Percentiles rank a stretch among this genome's conserved stretches.
phyloP scores from a whole-genome alignment of 30 jellyfish, hydroid and myxozoan genomes.

The Clytia hemisphaerica region DNA sequence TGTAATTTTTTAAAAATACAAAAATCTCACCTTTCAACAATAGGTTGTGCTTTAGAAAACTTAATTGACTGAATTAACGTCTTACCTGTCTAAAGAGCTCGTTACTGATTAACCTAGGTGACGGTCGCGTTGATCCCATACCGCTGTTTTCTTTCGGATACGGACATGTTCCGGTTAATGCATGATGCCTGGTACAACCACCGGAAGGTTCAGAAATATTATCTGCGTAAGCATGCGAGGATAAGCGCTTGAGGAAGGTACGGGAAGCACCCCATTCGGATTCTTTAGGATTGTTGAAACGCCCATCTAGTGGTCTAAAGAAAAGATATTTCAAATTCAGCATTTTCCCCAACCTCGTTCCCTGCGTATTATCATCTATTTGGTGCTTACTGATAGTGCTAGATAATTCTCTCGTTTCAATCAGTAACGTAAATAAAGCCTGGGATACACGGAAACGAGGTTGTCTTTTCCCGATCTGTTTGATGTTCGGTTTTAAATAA shows the following conservation, averaged over 20 bases:
- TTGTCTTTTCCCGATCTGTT: too few species aligned
- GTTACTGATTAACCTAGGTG: slow-evolving; percentile 24
- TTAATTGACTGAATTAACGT: not conserved
- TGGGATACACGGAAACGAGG: too few species aligned
- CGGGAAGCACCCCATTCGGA: slow-evolving; percentile 19
- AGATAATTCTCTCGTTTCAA: too few species aligned
- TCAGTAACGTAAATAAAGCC: too few species aligned
- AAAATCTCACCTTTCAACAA: too few species aligned
- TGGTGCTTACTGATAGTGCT: too few species aligned
- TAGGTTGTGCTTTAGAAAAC: not conserved
- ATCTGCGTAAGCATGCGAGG: slow-evolving; percentile 23
- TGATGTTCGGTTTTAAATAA: too few species aligned
- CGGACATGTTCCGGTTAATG: not conserved
- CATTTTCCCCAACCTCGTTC: too few species aligned
- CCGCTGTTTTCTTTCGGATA: slow-evolving; percentile 32
- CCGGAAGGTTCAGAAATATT: slow-evolving; percentile 28
- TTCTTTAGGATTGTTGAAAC: slow-evolving; percentile 7
- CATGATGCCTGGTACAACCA: slow-evolving; percentile 15
- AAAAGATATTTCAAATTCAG: too few species aligned
- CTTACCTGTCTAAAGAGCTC: slow-evolving; percentile 18
- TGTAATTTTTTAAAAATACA: too few species aligned
- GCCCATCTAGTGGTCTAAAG: slow-evolving; percentile 26
- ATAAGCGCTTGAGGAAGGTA: slow-evolving; percentile 5
- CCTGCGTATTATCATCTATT: too few species aligned
- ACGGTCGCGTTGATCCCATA: slow-evolving; percentile 27